Base-by-base conservation (phyloP, 2,113 vertebrate species). In the Saguinus midas region DNA sequence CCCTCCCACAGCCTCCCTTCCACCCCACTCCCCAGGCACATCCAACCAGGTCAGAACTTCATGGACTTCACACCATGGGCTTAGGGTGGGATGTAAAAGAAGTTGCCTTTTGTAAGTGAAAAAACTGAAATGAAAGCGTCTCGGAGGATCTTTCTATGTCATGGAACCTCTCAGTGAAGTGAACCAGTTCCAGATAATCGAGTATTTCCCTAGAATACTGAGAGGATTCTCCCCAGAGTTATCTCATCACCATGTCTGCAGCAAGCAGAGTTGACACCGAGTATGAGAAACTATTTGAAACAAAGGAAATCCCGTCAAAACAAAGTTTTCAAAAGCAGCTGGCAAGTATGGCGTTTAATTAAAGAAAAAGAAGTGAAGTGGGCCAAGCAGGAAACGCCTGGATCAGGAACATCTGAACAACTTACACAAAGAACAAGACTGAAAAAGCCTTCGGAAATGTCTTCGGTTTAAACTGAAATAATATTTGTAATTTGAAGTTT, bases 281-380 rank as follows among this genome's bases (percentile, higher is more conserved):
- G 35, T n/a, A 43, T 64, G 76, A 37, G 68, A 87, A 97, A 93
- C 92, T 58, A 25, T 95, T 93, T 18, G 64, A 89, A 81, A 78
- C 40, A 97, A 89, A 96, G 66, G 66, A 90, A 98, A 96, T 43
- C 68, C 40, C 93, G 70, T 57, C 16, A 17, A 96, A 85, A 94
- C 61, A 25, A 96, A 78, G 90, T 78, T 45, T 88, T 23, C 58
- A 72, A 87, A 87, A n/a, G 43, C 92, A 94, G 94, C 90, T 29
- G 70, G 37, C 91, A 83, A 58, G 18, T 55, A 55, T 29, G 52
- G 85, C 57, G 55, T 84, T 94, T 64, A 90, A 93, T 80, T n/a
- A 91, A 45, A 90, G 58, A 25, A 48, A 66, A 97, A 82, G 82
- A 81, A 70, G 45, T 57, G 79, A 96, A 64, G n/a, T 70, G 89